Evolutionary conservation across 2,888 invertebrate species (phyloP).

Genomic region (Apantesis nais): DNA sequence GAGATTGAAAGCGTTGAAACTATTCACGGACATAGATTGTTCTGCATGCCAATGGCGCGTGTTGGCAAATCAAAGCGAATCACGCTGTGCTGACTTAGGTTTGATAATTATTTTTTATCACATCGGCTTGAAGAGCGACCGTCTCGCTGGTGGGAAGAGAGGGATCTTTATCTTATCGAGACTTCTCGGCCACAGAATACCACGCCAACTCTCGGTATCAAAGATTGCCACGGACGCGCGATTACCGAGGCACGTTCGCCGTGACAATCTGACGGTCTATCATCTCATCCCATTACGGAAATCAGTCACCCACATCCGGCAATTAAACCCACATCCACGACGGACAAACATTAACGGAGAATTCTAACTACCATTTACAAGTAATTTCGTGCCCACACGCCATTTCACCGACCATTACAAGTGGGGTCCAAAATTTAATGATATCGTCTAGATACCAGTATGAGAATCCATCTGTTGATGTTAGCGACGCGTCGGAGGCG

Average conservation of each 20-base stretch:
- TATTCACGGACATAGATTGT: constrained; percentile 63
- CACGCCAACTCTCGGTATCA: constrained; percentile 56
- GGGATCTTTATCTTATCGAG: constrained; percentile 60
- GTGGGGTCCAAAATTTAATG: constrained; percentile 70
- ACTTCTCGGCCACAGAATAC: constrained; percentile 67
- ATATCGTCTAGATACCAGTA: constrained; percentile 76
- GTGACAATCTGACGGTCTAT: constrained; percentile 43
- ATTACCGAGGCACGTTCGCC: constrained; percentile 38
- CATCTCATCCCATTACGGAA: constrained; percentile 56
- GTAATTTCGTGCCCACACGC: constrained; percentile 68
- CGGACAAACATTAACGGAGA: constrained; percentile 60
- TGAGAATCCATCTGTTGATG: constrained; percentile 77
- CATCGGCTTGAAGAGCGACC: constrained; percentile 56
- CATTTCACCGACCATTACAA: constrained; percentile 67
- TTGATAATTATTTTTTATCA: constrained; percentile 73
- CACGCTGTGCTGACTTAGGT: constrained; percentile 65
- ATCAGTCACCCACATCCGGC: constrained; percentile 65
- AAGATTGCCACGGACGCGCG: constrained; percentile 56
- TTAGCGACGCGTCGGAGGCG: constrained; percentile 72
- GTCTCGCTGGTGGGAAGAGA: constrained; percentile 40
- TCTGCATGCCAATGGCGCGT: constrained; percentile 56
- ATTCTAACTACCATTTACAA: constrained; percentile 66
- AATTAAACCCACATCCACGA: constrained; percentile 65
- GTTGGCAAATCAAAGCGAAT: constrained; percentile 62
- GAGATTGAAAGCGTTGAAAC: constrained; percentile 44